phyloP scores from a whole-genome alignment of 2,888 invertebrate species.

The Megastigmus dorsalis region DNA sequence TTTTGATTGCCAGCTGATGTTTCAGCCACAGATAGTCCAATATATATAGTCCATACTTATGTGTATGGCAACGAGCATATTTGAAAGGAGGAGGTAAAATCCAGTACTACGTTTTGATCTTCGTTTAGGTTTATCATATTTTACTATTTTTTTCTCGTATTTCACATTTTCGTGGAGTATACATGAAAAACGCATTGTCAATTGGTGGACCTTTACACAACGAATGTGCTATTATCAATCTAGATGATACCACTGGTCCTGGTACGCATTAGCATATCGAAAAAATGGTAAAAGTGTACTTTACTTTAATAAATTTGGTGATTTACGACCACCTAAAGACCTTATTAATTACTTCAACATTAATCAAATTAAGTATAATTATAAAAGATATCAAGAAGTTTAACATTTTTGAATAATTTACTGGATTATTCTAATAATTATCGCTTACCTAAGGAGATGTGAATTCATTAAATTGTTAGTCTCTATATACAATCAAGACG shows the following conservation, averaged over 20 bases:
- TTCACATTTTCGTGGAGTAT: conserved; percentile 67
- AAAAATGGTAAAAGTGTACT: conserved; percentile 61
- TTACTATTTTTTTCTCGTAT: no score
- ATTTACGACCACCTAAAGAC: conserved; percentile 65
- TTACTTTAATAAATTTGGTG: conserved; percentile 71
- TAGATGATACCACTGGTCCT: conserved; percentile 53
- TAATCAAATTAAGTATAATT: conserved; percentile 59
- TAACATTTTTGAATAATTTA: conserved; percentile 29
- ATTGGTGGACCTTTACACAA: conserved; percentile 20
- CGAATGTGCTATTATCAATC: conserved; percentile 46
- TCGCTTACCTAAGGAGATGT: background rate
- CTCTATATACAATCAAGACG: background rate
- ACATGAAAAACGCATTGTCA: conserved; percentile 60
- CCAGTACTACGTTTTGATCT: no score
- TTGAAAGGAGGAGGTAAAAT: no score
- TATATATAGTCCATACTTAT: no score
- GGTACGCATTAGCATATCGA: conserved; percentile 65
- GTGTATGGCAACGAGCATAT: no score
- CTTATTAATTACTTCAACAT: conserved; percentile 58
- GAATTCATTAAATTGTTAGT: background rate
- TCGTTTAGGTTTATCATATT: no score
- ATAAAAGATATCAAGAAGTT: conserved; percentile 59
- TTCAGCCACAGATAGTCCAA: no score
- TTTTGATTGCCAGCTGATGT: no score
- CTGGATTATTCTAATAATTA: background rate